A percentile compares a stretch with the other conserved stretches of the same genome.
phyloP scores from a whole-genome alignment of 2,113 vertebrate genomes.

The Herpetotheres cachinnans region DNA sequence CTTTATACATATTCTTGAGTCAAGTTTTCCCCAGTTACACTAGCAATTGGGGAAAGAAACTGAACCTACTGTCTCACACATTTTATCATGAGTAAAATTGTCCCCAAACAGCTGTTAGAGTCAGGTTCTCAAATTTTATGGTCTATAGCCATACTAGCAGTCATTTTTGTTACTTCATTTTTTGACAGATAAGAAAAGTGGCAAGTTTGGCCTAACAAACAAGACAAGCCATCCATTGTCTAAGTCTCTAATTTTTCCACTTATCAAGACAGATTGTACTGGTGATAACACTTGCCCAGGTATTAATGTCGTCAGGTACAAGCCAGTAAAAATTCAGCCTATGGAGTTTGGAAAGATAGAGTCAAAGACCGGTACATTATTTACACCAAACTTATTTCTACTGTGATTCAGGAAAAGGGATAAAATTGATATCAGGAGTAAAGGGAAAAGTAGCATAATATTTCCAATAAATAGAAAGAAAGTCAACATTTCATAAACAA shows the following conservation, averaged over 20 bases:
- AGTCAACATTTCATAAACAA: not conserved
- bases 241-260: not conserved
- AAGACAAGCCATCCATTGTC: not conserved
- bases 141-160: not conserved
- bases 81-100: not conserved
- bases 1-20: not conserved
- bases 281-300: not conserved
- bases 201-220: not conserved
- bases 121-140: not conserved
- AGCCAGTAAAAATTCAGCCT: not conserved
- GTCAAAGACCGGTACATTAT: not conserved
- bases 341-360: not conserved
- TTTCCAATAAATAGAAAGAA: not conserved
- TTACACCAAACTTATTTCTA: not conserved
- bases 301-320: not conserved
- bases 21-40: not conserved
- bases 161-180: not conserved
- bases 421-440: not conserved
- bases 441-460: not conserved
- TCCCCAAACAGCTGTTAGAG: not conserved
- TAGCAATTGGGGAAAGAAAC: not conserved
- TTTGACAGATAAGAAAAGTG: not conserved
- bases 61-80: not conserved
- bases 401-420: not conserved
- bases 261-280: not conserved